Percentiles rank a stretch among this genome's conserved stretches.
Evolutionary conservation across 2,113 vertebrate genomes (phyloP).

Genomic region (Rhagologus leucostigma): DNA sequence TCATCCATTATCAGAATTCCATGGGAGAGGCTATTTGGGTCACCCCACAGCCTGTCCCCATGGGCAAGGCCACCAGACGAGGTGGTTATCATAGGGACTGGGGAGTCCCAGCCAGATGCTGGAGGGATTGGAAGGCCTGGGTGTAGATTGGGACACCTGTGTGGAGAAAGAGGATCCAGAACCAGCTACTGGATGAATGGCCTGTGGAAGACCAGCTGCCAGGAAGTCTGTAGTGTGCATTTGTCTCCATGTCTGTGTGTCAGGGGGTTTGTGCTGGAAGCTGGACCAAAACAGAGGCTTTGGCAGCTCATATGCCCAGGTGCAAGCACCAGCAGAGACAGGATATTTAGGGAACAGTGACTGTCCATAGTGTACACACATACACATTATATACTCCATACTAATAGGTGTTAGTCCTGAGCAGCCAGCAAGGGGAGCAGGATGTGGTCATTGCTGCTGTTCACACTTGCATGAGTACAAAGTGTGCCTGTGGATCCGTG

Average conservation of each 20-base stretch:
- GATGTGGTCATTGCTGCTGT: background rate
- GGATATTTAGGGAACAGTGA: background rate
- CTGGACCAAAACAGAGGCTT: background rate
- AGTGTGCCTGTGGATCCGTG: background rate
- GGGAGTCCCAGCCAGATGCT: background rate
- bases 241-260: background rate
- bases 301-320: background rate
- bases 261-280: background rate
- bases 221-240: background rate
- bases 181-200: background rate
- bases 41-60: background rate
- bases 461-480: background rate
- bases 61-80: background rate
- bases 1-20: background rate
- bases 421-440: fast-evolving
- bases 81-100: background rate
- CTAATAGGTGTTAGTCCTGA: background rate
- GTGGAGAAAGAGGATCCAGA: background rate
- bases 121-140: background rate
- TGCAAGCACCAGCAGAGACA: background rate
- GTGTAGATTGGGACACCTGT: background rate
- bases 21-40: background rate
- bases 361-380: background rate
- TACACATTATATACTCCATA: background rate
- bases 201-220: background rate